Evolutionary conservation across 2,888 invertebrate species (phyloP).

Genomic region (Philopedon plagiatum): DNA sequence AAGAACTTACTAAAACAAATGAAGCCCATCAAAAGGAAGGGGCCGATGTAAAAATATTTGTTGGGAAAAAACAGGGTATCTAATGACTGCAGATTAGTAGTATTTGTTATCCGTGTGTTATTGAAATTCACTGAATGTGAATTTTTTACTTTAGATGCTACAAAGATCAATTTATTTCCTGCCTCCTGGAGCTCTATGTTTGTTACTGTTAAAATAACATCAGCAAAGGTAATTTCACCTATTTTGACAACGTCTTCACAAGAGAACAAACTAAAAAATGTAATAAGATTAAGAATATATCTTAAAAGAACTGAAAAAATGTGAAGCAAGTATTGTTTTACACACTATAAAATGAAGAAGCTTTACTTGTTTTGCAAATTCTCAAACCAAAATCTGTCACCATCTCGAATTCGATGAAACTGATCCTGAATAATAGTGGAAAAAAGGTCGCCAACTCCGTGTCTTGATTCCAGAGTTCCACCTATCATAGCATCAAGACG

Average conservation of each 20-base stretch:
- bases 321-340: too few relatives aligned
- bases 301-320: neutral
- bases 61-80: neutral
- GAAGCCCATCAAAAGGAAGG: constrained; percentile 51
- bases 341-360: neutral
- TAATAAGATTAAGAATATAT: neutral
- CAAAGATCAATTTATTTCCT: neutral
- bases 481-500: constrained; percentile 73
- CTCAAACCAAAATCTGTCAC: constrained; percentile 75
- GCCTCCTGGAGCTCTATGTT: constrained; percentile 43
- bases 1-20: constrained; percentile 2
- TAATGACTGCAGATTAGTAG: neutral
- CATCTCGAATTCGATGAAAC: constrained; percentile 72
- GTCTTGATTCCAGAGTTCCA: constrained; percentile 71
- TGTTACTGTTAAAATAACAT: constrained; percentile 70
- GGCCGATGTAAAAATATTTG: constrained; percentile 69
- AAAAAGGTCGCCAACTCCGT: constrained; percentile 71
- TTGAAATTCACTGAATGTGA: neutral
- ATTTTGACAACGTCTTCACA: constrained; percentile 67
- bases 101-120: too few relatives aligned
- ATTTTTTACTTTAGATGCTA: neutral
- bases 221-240: constrained; percentile 68
- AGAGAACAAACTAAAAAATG: constrained; percentile 69
- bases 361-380: constrained; percentile 68
- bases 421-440: constrained; percentile 71